Conservation (phyloP, 2,797 vertebrate species). For the Xenops minutus region DNA sequence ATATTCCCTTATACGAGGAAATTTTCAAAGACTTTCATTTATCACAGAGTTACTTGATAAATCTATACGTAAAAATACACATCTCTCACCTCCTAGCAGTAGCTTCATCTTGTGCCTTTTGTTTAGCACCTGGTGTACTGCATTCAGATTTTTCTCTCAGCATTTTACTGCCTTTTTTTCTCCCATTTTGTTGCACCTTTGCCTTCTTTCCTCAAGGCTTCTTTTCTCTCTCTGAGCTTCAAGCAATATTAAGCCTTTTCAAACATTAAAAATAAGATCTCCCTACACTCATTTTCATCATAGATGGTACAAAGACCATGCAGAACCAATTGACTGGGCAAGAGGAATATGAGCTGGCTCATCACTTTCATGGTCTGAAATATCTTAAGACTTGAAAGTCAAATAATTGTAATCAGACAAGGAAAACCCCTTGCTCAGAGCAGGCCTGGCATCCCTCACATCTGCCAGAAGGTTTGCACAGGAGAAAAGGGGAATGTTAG, state of each 20-base stretch:
- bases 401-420: not conserved
- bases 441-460: not conserved
- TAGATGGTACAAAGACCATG: not conserved
- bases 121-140: not conserved
- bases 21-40: not conserved
- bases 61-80: not conserved
- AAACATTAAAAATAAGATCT: not conserved
- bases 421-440: not conserved
- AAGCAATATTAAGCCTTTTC: not conserved
- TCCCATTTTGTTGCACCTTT: not conserved
- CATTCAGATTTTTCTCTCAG: not conserved
- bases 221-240: not conserved
- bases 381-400: not conserved
- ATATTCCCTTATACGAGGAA: not conserved
- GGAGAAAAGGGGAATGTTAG: not conserved
- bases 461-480: not conserved
- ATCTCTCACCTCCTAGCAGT: not conserved
- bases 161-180: not conserved
- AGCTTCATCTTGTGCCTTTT: not conserved
- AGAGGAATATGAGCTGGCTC: not conserved
- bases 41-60: not conserved
- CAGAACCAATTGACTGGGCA: not conserved
- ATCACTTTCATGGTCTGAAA: not conserved
- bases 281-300: not conserved
- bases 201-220: not conserved